phyloP scores from a whole-genome alignment of 1,140 invertebrate species.

The Cydia fagiglandana region DNA sequence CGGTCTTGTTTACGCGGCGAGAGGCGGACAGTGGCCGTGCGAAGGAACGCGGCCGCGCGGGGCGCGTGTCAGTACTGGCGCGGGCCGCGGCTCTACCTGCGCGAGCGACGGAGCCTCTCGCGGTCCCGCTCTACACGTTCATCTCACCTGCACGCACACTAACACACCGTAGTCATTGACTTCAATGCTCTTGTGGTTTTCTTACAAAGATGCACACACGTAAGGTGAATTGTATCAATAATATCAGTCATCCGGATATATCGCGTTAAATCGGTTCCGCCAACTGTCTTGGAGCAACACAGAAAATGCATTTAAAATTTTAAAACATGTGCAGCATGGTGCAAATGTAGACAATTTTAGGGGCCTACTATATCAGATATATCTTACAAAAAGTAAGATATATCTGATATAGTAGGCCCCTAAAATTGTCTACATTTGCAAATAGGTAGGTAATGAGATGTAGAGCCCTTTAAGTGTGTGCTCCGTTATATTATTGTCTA shows the following conservation, averaged over 20 bases:
- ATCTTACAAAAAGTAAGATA: too few relatives aligned
- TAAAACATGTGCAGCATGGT: too few relatives aligned
- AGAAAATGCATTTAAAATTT: background rate
- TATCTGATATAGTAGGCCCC: too few relatives aligned
- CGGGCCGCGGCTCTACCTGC: conserved; percentile 45
- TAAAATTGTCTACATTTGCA: too few relatives aligned
- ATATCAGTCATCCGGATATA: background rate
- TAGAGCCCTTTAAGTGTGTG: too few relatives aligned
- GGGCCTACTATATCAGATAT: too few relatives aligned
- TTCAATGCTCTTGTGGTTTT: conserved; percentile 29
- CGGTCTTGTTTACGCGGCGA: background rate
- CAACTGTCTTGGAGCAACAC: background rate
- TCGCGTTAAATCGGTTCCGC: background rate
- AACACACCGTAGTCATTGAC: conserved; percentile 42
- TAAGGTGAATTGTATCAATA: conserved; percentile 12
- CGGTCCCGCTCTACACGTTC: conserved; percentile 54
- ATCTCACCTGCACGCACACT: conserved; percentile 53
- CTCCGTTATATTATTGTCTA: too few relatives aligned
- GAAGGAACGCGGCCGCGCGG: conserved; percentile 59
- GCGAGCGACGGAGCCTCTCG: conserved; percentile 50
- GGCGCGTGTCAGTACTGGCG: conserved; percentile 65
- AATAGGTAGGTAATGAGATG: too few relatives aligned
- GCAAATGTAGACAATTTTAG: too few relatives aligned
- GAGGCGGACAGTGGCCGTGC: conserved; percentile 3
- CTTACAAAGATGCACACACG: background rate